Evolutionary conservation across 2,888 invertebrate genomes (phyloP).

Genomic region (Stegophylla sp.): DNA sequence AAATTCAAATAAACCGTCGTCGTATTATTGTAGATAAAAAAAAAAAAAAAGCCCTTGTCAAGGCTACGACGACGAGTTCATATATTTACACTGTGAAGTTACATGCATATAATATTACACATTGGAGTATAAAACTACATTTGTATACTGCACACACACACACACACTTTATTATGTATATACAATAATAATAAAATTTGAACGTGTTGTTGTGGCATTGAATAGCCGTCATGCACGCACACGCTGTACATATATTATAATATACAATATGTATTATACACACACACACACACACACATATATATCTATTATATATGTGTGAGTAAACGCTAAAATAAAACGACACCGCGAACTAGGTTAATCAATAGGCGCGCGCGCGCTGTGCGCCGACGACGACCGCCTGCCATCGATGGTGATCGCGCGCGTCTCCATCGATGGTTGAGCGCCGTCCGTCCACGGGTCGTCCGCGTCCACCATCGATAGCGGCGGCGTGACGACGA

Average conservation of each 20-base stretch:
- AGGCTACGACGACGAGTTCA: background rate
- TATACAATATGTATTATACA: too few relatives aligned
- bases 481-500: background rate
- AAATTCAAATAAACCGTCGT: constrained; percentile 11
- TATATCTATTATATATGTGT: background rate
- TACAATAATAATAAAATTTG: background rate
- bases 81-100: background rate
- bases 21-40: background rate
- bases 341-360: constrained; percentile 55
- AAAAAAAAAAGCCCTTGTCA: constrained; percentile 16
- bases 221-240: constrained; percentile 31
- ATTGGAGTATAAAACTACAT: background rate
- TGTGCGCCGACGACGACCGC: background rate
- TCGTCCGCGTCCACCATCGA: background rate
- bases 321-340: constrained; percentile 43
- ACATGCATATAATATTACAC: background rate
- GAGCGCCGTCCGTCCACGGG: background rate
- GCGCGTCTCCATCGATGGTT: constrained; percentile 7
- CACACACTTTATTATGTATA: too few relatives aligned
- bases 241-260: background rate
- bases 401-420: constrained; percentile 26
- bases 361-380: constrained; percentile 58
- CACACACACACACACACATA: background rate
- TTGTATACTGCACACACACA: background rate
- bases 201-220: constrained; percentile 27